These are phyloP conservation scores for Hylyphantes graminicola DNA, from an alignment of 1,140 invertebrate genomes.

Conservation along the genomic window DNA sequence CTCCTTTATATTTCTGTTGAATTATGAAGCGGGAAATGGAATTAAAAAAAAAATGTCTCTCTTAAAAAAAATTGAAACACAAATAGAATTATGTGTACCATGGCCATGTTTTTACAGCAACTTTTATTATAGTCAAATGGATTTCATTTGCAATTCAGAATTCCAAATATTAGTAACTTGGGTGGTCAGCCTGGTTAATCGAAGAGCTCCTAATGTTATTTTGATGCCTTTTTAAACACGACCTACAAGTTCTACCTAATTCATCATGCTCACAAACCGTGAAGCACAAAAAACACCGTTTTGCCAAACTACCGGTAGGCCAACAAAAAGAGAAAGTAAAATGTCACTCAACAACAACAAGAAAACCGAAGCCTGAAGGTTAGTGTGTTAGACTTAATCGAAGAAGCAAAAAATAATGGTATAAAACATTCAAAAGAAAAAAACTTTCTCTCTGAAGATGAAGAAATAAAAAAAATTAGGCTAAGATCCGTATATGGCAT, in stretches of 20 bases:
- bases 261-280: not conserved
- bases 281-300: not conserved
- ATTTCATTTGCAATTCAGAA: too few species aligned
- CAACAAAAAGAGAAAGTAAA: not conserved
- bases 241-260: not conserved
- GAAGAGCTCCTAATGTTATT: too few species aligned
- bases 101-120: too few species aligned
- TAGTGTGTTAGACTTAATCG: conserved; percentile 14
- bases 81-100: too few species aligned
- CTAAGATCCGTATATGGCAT: conserved; percentile 54
- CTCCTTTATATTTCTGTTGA: too few species aligned
- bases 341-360: not conserved
- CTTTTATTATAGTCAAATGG: too few species aligned
- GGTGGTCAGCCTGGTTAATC: too few species aligned
- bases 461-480: conserved; percentile 32
- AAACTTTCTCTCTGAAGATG: not conserved
- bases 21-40: too few species aligned
- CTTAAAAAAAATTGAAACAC: too few species aligned
- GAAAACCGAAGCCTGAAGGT: conserved; percentile 29
- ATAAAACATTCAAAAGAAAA: not conserved
- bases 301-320: not conserved
- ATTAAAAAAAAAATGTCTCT: too few species aligned
- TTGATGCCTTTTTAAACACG: too few species aligned
- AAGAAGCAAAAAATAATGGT: not conserved
- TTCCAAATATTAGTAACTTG: too few species aligned